Base-by-base conservation (phyloP, 1,140 invertebrate genomes). In the Atta colombica region DNA sequence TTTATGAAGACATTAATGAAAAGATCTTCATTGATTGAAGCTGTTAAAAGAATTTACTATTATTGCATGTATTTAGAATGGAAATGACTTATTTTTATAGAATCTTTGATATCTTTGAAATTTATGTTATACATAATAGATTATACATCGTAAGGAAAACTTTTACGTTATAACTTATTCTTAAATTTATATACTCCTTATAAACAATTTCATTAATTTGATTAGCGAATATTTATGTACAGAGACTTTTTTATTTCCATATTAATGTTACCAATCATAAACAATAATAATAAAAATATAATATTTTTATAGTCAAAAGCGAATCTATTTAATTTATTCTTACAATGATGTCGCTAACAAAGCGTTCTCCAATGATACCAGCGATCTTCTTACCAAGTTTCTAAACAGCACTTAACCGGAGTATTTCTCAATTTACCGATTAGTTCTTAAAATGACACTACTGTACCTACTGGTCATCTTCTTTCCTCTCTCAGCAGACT, bases 401-500 rank as follows among this genome's bases (percentile, higher is more conserved):
- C 28, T 60, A 60, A 28, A 49, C 45, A 49, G 16, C 12, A 49
- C 16, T 51, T 78, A 25, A 55, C 12, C n/a, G 16, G 8, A 72
- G 25, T 18, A 25, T 61, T 39, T 61, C 3, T 55, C 53, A 45
- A 35, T 77, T 2, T n/a, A 74, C 8, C 21, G 75, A 63, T 86
- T 61, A 86, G 72, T 80, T n/a, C 53, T 89, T 84, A 84, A 89
- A 89, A 89, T 89, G 77, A 89, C 72, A 87, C 65, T 60, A 63
- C 49, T 74, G 1, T 39, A 72, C 25, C 31, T 71, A 51, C 28
- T 77, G n/a, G 78, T 87, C 68, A 77, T 88, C 85, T 66, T 89
- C 61, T 66, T 82, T 88, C 85, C 58, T 89, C 55, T 28, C 72
- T 77, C 53, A 49, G 51, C 31, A n/a, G 77, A 75, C 71, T 74